phyloP scores from a whole-genome alignment of 2,113 vertebrate genomes.

The Actenoides hombroni region DNA sequence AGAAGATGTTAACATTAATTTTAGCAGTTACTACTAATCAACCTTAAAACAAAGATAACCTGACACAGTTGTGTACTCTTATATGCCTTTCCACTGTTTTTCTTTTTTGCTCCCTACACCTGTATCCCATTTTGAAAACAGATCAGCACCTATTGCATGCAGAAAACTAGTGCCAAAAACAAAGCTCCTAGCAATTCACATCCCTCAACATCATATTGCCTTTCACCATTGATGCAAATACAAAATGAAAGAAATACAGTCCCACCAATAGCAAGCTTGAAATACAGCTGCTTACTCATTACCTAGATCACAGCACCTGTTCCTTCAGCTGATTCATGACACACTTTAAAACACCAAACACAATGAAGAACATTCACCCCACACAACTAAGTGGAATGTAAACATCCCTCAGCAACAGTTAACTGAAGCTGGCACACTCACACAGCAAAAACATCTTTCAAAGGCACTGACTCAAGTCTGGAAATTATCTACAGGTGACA shows the following conservation, averaged over 20 bases:
- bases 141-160: not conserved
- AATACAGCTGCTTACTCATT: not conserved
- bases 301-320: not conserved
- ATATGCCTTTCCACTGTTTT: not conserved
- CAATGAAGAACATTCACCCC: not conserved
- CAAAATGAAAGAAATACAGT: not conserved
- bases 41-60: not conserved
- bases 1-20: not conserved
- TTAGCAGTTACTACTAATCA: not conserved
- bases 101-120: not conserved
- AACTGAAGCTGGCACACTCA: not conserved
- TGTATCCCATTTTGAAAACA: not conserved
- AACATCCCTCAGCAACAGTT: not conserved
- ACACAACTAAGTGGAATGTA: not conserved
- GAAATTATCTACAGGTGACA: not conserved
- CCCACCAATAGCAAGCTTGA: not conserved
- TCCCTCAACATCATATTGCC: not conserved
- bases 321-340: not conserved
- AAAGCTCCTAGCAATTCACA: not conserved
- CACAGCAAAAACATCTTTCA: not conserved
- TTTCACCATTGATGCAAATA: not conserved
- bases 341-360: not conserved
- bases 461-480: not conserved
- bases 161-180: not conserved
- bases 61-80: not conserved